phyloP scores from a whole-genome alignment of 2,113 vertebrate species.

The Tragelaphus strepsiceros region DNA sequence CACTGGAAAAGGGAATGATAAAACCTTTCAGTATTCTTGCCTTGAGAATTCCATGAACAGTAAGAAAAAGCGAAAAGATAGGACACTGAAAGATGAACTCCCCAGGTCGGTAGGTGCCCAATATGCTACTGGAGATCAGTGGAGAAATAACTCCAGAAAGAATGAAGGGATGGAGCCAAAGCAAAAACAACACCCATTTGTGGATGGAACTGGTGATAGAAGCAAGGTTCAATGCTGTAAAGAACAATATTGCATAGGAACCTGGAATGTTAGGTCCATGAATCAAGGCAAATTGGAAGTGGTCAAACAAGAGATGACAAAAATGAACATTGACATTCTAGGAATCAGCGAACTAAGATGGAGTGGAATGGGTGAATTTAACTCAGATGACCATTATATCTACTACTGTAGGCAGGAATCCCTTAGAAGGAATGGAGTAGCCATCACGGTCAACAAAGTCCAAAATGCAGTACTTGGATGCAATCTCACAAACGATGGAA shows the following conservation, averaged over 20 bases:
- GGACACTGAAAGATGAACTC: not conserved
- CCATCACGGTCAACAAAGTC: not conserved
- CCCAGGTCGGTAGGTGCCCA: not conserved
- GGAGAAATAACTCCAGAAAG: not conserved
- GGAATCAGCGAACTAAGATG: not conserved
- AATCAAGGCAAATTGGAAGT: not conserved
- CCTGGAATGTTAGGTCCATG: not conserved
- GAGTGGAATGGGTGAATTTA: not conserved
- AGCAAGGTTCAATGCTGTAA: not conserved
- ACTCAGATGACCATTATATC: not conserved
- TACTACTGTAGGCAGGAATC: not conserved
- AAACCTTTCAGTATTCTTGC: not conserved
- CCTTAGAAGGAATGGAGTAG: not conserved
- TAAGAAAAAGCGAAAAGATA: not conserved
- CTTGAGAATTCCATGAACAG: not conserved
- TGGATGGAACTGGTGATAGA: not conserved
- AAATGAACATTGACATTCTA: too few relatives aligned
- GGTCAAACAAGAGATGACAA: not conserved
- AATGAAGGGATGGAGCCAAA: not conserved
- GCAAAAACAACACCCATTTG: not conserved
- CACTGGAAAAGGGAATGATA: not conserved
- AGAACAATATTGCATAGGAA: not conserved
- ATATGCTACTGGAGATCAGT: not conserved
- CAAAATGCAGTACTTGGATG: not conserved
- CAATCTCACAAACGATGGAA: not conserved